phyloP scores from a whole-genome alignment of 2,113 vertebrate species.

The Toxostoma redivivum region DNA sequence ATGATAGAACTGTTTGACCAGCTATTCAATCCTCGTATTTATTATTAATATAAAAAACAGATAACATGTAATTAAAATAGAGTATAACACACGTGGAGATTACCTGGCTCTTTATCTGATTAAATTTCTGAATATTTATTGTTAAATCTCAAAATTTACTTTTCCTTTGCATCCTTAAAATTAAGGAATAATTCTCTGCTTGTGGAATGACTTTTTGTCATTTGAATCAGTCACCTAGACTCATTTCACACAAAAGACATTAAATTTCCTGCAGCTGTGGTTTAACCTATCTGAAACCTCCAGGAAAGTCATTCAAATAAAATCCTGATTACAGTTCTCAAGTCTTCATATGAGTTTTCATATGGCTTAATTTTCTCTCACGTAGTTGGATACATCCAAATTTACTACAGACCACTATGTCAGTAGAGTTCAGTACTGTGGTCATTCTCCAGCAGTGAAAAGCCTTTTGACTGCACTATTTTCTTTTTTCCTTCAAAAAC shows the following conservation, averaged over 20 bases:
- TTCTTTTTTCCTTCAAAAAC: neutral
- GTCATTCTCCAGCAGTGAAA: neutral
- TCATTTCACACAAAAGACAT: neutral
- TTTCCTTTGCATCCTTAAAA: neutral
- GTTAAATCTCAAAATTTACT: neutral
- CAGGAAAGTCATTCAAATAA: neutral
- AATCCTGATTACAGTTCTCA: neutral
- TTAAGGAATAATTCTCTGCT: neutral
- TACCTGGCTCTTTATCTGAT: neutral
- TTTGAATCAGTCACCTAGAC: neutral
- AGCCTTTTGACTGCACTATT: neutral
- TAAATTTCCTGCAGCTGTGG: neutral
- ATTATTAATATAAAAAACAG: neutral
- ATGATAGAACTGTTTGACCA: neutral
- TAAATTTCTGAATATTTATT: neutral
- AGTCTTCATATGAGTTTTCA: neutral
- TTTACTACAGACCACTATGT: neutral
- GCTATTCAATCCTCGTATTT: neutral
- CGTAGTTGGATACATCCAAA: neutral
- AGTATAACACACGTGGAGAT: neutral
- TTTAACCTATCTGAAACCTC: neutral
- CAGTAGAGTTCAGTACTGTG: neutral
- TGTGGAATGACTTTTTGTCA: neutral
- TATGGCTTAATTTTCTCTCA: neutral
- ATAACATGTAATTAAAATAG: neutral